phyloP scores from a whole-genome alignment of 2,888 invertebrate species.

The Aricia artaxerxes region DNA sequence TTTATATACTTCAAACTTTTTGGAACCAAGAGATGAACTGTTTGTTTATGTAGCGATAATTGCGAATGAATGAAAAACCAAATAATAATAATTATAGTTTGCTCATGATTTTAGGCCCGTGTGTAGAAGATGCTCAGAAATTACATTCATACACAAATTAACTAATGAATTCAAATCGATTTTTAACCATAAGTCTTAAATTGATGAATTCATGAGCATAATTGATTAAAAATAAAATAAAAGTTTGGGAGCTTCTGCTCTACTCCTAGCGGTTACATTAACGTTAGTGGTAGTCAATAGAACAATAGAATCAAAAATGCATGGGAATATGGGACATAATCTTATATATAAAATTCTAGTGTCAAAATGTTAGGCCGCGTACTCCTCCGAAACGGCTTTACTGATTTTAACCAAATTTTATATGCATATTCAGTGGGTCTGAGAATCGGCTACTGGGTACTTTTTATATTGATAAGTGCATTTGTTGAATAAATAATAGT shows the following conservation, averaged over 20 bases:
- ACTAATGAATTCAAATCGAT: no score
- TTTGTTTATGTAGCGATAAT: neutral
- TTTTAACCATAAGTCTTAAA: no score
- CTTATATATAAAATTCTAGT: neutral
- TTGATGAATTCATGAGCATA: neutral
- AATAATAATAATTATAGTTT: no score
- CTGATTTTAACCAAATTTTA: no score
- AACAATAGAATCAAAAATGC: neutral
- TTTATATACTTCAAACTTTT: neutral
- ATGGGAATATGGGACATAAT: neutral
- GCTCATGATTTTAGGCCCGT: no score
- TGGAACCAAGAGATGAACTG: neutral
- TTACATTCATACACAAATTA: neutral
- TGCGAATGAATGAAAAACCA: no score
- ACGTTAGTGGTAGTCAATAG: neutral
- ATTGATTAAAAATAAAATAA: neutral
- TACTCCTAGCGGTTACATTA: neutral
- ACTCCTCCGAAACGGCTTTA: no score
- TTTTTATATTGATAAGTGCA: no score
- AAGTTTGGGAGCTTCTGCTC: neutral
- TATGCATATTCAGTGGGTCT: no score
- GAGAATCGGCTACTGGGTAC: no score
- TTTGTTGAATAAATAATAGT: no score
- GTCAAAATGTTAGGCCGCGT: no score
- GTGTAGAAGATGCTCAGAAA: neutral